Evolutionary conservation across 2,797 vertebrate species (phyloP).

Genomic region (Hozukius guyotensis): DNA sequence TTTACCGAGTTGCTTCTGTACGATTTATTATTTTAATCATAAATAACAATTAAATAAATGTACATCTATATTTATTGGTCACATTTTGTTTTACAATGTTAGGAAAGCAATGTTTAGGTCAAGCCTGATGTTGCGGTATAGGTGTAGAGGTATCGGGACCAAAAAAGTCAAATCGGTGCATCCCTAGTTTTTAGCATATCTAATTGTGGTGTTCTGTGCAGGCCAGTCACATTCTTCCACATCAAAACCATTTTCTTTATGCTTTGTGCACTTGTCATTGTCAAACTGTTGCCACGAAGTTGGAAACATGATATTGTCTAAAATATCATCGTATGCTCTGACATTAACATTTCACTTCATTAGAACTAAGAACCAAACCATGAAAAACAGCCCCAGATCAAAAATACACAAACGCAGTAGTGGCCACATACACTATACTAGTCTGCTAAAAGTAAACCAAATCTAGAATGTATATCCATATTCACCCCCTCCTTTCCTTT

Average conservation of each 20-base stretch:
- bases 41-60: no score
- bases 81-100: no score
- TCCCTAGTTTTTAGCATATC: background rate
- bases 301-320: background rate
- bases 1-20: no score
- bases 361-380: background rate
- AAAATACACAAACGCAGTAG: background rate
- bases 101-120: no score
- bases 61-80: no score
- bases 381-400: background rate
- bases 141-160: no score
- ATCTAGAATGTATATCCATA: background rate
- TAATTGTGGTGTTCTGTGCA: background rate
- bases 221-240: background rate
- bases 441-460: background rate
- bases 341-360: background rate
- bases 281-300: background rate
- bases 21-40: no score
- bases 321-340: background rate
- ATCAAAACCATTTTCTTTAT: background rate
- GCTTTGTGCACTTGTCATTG: background rate
- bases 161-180: no score
- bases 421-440: background rate
- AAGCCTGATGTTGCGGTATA: no score
- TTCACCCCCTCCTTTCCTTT: background rate